These are phyloP conservation scores for Drosophila sechellia DNA, from an alignment of 1,140 invertebrate genomes.

Conservation along the genomic window DNA sequence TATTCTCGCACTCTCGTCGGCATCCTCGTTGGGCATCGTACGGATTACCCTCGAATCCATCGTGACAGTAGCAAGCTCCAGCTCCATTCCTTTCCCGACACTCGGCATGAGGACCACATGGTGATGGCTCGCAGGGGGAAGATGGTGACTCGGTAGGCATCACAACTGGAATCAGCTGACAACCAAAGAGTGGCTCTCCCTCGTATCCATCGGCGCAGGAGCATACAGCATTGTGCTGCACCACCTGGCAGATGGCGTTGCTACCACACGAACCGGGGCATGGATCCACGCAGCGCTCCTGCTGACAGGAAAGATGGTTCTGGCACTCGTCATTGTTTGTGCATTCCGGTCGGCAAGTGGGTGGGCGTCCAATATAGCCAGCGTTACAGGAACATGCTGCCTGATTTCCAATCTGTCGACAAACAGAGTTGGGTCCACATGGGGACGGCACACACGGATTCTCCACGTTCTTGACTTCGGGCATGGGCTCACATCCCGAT, in stretches of 20 bases:
- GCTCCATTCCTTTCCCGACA: conserved; percentile 88
- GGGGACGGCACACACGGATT: conserved; percentile 91
- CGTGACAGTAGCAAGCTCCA: conserved; percentile 89
- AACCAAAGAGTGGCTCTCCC: conserved; percentile 90
- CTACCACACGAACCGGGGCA: conserved; percentile 84
- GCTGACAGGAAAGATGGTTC: conserved; percentile 88
- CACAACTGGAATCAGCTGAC: conserved; percentile 84
- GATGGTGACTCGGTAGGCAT: conserved; percentile 85
- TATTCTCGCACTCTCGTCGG: conserved; percentile 90
- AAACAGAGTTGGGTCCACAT: conserved; percentile 92
- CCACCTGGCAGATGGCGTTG: conserved; percentile 85
- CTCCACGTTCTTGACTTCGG: conserved; percentile 69
- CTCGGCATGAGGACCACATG: conserved; percentile 89
- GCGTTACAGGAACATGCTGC: conserved; percentile 90
- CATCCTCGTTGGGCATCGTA: conserved; percentile 87
- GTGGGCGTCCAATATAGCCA: conserved; percentile 89
- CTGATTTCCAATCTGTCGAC: conserved; percentile 88
- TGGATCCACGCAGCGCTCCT: conserved; percentile 88
- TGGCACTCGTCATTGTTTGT: conserved; percentile 88
- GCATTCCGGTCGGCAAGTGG: conserved; percentile 89
- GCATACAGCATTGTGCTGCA: conserved; percentile 91
- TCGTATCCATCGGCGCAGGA: conserved; percentile 89
- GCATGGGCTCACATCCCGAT: conserved; percentile 86
- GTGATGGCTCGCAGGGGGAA: conserved; percentile 89
- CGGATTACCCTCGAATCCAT: conserved; percentile 90